phyloP scores from a whole-genome alignment of 2,888 invertebrate genomes.

The Pocota personata region DNA sequence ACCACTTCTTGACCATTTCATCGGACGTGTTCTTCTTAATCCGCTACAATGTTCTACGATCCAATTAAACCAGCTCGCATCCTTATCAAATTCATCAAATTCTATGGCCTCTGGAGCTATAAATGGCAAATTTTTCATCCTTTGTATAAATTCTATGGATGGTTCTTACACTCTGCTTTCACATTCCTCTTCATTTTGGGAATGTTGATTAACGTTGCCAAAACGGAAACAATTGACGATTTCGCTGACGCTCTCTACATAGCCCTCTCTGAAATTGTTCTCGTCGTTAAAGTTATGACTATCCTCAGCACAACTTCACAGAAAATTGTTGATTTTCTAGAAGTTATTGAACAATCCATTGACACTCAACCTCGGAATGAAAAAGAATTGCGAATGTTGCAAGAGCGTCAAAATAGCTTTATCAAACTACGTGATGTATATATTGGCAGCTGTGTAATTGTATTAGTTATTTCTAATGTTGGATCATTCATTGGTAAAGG shows the following conservation, averaged over 20 bases:
- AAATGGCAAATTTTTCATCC: not conserved
- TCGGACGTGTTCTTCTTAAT: not conserved
- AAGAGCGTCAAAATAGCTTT: not conserved
- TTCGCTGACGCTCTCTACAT: constrained; percentile 77
- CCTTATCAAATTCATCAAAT: not conserved
- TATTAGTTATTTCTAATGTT: not conserved
- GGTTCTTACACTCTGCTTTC: not conserved
- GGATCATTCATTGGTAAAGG: not conserved
- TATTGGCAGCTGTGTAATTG: not conserved
- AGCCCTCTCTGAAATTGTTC: constrained; percentile 74
- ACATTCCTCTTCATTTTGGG: constrained; percentile 13
- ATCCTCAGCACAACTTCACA: not conserved
- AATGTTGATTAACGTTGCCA: not conserved
- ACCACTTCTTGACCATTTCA: not conserved
- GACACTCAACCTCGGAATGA: constrained; percentile 3
- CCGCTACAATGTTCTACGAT: constrained; percentile 18
- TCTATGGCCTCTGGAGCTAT: constrained; percentile 15
- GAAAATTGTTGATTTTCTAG: not conserved
- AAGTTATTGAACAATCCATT: not conserved
- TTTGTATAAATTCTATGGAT: constrained; percentile 11
- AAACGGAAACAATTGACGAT: constrained; percentile 49
- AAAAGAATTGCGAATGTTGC: not conserved
- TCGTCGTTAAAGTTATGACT: constrained; percentile 63
- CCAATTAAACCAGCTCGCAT: constrained; percentile 26
- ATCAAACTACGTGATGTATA: not conserved